Base-by-base conservation (phyloP, 2,888 invertebrate genomes). In the Phortica okadai region DNA sequence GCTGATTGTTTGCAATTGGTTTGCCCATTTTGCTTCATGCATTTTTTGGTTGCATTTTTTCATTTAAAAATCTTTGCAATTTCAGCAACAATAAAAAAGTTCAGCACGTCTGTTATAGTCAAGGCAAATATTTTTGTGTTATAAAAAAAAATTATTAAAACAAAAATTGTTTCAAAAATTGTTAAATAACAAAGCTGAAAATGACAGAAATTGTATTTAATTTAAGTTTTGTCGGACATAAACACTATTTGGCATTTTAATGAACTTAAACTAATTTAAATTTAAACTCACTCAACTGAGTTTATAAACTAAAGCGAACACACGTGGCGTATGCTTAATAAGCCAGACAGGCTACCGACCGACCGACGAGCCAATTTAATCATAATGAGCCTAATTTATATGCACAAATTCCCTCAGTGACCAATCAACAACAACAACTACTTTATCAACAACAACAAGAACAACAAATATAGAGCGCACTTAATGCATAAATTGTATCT, bases 401-500 rank as follows among this genome's bases (percentile, higher is more conserved):
- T 66, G 42, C 66, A 66, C 42, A 14, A 10, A 66, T 66, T 66
- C 41, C 66, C 66, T 41, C n/a, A 41, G 33, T 2, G 59, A n/a
- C 6, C 66, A 42, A 14, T 5, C 42, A 5, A 33, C 41, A 10
- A 42, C 66, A 66, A n/a, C 58, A n/a, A 16, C 21, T 2, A 58
- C 33, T 33, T 33, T 33, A 33, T 4, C 33, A 33, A 33, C 33
- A 33, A 33, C 33, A 33, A 33, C 33, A 33, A 33, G 3, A 33
- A 33, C 33, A 50, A 50, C 50, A 50, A 14, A 6, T 2, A 8
- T 50, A 14, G 50, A 14, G 8, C 50, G 8, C 14, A 50, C 14
- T 50, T 50, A 50, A 50, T 50, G 50, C 50, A 50, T 50, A 33
- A 33, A 33, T 33, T 33, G 33, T 33, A 33, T 33, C 91, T 89